Conservation (phyloP, 1,140 invertebrate genomes). For the Drosophila serrata region DNA sequence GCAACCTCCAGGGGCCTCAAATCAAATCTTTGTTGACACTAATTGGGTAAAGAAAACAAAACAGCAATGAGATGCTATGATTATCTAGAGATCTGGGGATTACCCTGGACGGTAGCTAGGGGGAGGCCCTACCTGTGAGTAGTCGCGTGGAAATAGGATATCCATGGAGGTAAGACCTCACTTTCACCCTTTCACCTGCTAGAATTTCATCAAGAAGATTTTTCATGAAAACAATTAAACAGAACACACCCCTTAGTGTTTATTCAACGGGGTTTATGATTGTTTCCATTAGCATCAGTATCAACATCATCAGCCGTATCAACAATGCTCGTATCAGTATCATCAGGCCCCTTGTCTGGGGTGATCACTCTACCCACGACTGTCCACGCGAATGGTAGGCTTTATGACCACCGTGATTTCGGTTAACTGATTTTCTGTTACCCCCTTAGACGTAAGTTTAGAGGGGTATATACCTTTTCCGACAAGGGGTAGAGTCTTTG, state of each 20-base stretch:
- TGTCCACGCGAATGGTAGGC: constrained; percentile 49
- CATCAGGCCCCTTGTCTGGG: constrained; percentile 17
- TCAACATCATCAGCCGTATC: background rate
- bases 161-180: background rate
- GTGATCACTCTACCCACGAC: constrained; percentile 62
- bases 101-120: constrained; percentile 17
- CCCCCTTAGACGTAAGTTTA: no score
- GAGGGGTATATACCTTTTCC: constrained; percentile 7
- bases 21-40: constrained; percentile 46
- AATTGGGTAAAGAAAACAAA: constrained; percentile 17
- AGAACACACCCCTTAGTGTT: background rate
- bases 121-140: background rate
- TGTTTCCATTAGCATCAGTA: background rate
- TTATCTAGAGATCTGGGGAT: constrained; percentile 12
- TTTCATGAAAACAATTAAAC: constrained; percentile 27
- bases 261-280: constrained; percentile 25
- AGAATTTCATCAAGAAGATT: background rate
- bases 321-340: constrained; percentile 9
- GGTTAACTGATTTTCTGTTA: constrained; percentile 29
- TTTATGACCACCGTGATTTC: constrained; percentile 47
- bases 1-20: constrained; percentile 33
- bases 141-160: background rate
- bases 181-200: background rate
- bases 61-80: constrained; percentile 16
- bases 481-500: no score